These are phyloP conservation scores for Cyrtorhinus lividipennis DNA, from an alignment of 1,140 invertebrate genomes.

Conservation along the genomic window DNA sequence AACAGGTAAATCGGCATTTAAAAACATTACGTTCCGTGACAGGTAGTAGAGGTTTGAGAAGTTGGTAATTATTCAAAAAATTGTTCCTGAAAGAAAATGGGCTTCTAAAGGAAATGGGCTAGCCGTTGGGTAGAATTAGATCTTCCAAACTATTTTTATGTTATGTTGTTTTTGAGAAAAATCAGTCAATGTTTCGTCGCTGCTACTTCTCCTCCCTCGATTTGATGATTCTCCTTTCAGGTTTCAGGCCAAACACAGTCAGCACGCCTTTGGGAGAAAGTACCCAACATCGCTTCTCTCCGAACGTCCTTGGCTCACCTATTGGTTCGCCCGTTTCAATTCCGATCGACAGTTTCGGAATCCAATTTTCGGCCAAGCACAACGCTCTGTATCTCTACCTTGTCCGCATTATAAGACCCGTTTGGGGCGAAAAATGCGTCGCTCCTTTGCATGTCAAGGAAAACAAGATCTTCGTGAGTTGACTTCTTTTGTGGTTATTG, in stretches of 20 bases:
- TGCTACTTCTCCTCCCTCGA: no score
- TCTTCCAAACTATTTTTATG: no score
- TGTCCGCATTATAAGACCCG: slow-evolving; percentile 63
- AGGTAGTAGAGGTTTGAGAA: no score
- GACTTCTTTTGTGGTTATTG: background rate
- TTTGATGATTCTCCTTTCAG: slow-evolving; percentile 21
- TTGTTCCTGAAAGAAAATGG: no score
- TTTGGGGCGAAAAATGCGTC: slow-evolving; percentile 56
- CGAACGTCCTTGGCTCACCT: slow-evolving; percentile 7
- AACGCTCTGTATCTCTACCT: slow-evolving; percentile 86
- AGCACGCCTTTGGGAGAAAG: slow-evolving; percentile 27
- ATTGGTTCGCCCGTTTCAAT: slow-evolving; percentile 39
- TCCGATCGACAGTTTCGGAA: slow-evolving; percentile 10
- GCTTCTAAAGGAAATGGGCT: no score
- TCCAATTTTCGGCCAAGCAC: slow-evolving; percentile 49
- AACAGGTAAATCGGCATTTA: no score
- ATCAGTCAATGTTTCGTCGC: no score
- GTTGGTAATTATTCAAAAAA: no score
- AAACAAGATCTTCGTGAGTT: background rate
- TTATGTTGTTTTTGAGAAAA: no score
- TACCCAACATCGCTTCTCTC: slow-evolving; percentile 12
- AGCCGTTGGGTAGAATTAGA: no score
- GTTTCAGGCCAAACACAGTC: slow-evolving; percentile 28
- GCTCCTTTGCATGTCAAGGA: background rate
- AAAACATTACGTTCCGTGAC: no score